Base-by-base conservation (phyloP, 2,113 vertebrate genomes). In the Amazona guildingii region DNA sequence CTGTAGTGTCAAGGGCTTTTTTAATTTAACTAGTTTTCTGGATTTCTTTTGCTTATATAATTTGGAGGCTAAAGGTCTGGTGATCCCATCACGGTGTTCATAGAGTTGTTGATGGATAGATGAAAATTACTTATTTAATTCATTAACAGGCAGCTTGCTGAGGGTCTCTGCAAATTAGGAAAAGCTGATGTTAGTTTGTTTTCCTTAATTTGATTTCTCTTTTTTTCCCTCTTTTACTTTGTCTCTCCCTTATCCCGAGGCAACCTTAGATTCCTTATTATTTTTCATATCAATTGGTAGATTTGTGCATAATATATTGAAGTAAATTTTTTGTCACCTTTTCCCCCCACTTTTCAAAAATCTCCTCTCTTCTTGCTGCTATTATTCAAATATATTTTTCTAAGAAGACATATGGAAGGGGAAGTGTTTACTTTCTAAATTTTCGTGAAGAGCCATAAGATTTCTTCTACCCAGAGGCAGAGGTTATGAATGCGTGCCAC, bases 91-190 rank as follows among this genome's bases (percentile, higher is more conserved):
- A 49, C 31, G 61, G 33, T 74, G 21, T 66, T 93, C 33, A 81
- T 41, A 59, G 28, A 92, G 24, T 33, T 81, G 35, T 78, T 79
- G 69, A 82, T 62, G 15, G 49, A 52, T 75, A 11, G 28, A 91
- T 79, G 43, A 62, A 94, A 95, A 93, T 79, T 78, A 55, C 33
- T 78, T 76, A 70, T 52, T 78, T 82, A 85, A 83, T 91, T 89
- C 41, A 82, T 82, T 73, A 91, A 23, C 8, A 13, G 33, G n/a
- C 19, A 84, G 35, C 33, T 61, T 86, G 33, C 37, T 74, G 28
- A 86, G 25, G 18, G 33, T 17, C 13, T 83, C 43, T 86, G 55
- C 9, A 95, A 90, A 86, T 93, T 92, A 94, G 6, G 21, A 95
- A 86, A 76, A 48, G 7, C 7, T 91, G 17, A 4, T 25, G 4